These are phyloP conservation scores for Parotocinclus haroldoi DNA, from an alignment of 2,797 vertebrate species.

Conservation along the genomic window DNA sequence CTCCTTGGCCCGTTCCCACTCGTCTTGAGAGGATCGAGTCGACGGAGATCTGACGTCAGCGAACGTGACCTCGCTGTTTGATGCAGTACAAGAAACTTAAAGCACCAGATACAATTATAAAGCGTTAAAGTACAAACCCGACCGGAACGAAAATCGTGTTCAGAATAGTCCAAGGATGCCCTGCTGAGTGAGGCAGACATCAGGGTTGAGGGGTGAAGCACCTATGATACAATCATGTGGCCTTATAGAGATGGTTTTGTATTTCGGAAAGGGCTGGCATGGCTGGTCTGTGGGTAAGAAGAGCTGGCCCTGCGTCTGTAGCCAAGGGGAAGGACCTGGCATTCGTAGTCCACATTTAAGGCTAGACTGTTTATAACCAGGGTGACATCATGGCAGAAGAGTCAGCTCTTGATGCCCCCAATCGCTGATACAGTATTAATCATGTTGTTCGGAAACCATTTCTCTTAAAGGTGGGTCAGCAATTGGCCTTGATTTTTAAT, in stretches of 20 bases:
- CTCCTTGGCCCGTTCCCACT: conserved; percentile 63
- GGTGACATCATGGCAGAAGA: background rate
- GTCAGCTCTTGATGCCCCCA: background rate
- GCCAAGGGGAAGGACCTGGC: conserved; percentile 28
- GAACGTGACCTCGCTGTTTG: conserved; percentile 25
- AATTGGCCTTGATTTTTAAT: too few species aligned
- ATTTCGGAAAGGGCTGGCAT: background rate
- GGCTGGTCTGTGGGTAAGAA: conserved; percentile 19
- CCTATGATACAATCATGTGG: conserved; percentile 33
- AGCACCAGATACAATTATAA: conserved; percentile 42
- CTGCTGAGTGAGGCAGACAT: conserved; percentile 45
- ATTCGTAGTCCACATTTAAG: conserved; percentile 30
- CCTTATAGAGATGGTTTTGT: conserved; percentile 36
- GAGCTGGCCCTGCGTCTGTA: conserved; percentile 41
- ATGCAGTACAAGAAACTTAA: conserved; percentile 34
- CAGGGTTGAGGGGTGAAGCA: conserved; percentile 45
- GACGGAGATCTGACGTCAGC: conserved; percentile 76
- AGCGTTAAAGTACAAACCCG: conserved; percentile 44
- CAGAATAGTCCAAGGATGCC: conserved; percentile 52
- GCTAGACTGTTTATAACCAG: conserved; percentile 30
- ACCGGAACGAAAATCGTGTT: conserved; percentile 24
- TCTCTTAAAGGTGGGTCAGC: too few species aligned
- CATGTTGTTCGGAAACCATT: too few species aligned
- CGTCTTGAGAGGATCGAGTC: conserved; percentile 84
- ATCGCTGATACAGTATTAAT: too few species aligned